phyloP scores from a whole-genome alignment of 2,797 vertebrate species.

The Crypturellus tataupa region DNA sequence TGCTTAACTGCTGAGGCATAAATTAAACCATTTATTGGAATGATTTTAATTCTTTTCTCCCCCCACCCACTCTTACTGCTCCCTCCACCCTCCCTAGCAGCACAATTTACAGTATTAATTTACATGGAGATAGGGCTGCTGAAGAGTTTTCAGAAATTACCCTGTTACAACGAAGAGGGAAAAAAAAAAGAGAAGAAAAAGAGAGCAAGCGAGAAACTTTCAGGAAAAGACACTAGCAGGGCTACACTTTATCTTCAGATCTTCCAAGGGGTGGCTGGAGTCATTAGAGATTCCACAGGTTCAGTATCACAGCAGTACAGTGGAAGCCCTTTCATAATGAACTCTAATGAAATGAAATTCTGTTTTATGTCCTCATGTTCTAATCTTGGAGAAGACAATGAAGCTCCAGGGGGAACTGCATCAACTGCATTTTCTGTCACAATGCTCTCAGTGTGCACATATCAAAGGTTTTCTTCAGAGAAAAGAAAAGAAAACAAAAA shows the following conservation, averaged over 20 bases:
- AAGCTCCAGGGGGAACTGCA: conserved; percentile 22
- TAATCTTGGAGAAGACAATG: conserved; percentile 61
- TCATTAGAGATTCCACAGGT: conserved; percentile 38
- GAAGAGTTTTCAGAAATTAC: conserved; percentile 70
- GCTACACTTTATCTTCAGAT: conserved; percentile 3
- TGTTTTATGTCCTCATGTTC: conserved; percentile 18
- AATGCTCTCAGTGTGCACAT: conserved; percentile 1
- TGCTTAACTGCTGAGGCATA: conserved; percentile 86
- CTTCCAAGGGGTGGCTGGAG: conserved; percentile 16
- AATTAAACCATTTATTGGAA: conserved; percentile 87
- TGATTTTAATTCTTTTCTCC: conserved; percentile 80
- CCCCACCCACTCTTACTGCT: conserved; percentile 57
- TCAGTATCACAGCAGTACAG: not conserved
- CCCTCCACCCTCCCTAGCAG: conserved; percentile 65
- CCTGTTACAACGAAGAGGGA: conserved; percentile 8
- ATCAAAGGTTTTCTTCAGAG: conserved; percentile 32
- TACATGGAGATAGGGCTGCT: conserved; percentile 61
- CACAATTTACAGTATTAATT: conserved; percentile 78
- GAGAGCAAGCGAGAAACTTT: not conserved
- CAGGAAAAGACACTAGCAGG: conserved; percentile 27
- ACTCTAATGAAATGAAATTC: conserved; percentile 54
- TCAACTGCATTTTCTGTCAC: not conserved
- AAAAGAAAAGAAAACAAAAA: not conserved
- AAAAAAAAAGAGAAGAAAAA: not conserved
- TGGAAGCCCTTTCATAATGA: conserved; percentile 44